Evolutionary conservation across 1,140 invertebrate genomes (phyloP).

Genomic region (Pseudomyrmex pallidus): DNA sequence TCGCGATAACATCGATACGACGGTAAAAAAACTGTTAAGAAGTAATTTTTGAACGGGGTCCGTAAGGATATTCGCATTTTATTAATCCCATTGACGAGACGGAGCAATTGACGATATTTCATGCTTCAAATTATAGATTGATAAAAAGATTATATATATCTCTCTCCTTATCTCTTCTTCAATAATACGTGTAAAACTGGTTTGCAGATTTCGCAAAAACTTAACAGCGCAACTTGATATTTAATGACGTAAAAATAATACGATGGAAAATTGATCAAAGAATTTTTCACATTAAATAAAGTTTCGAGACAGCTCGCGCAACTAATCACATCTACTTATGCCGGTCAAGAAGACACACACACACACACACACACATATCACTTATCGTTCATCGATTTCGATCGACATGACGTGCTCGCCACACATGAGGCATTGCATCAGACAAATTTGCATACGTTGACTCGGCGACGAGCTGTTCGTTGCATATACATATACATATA

Average conservation of each 20-base stretch:
- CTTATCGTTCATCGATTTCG: conserved; percentile 5
- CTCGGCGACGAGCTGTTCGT: conserved; percentile 8
- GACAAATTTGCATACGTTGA: conserved; percentile 22
- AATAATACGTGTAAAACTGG: no score
- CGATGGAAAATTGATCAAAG: background rate
- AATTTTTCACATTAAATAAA: background rate
- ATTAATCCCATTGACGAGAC: background rate
- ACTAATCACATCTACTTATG: conserved; percentile 7
- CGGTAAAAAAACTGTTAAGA: conserved; percentile 19
- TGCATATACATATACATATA: background rate
- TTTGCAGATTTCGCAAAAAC: no score
- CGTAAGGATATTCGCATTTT: background rate
- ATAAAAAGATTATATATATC: no score
- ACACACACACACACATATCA: background rate
- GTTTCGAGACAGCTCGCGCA: background rate
- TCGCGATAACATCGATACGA: background rate
- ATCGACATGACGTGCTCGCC: conserved; percentile 2
- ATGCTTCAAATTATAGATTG: background rate
- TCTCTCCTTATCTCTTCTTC: no score
- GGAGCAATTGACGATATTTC: background rate
- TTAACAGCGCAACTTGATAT: no score
- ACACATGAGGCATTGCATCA: background rate
- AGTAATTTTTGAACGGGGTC: background rate
- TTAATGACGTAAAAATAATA: no score
- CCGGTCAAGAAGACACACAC: background rate